phyloP scores from a whole-genome alignment of 2,888 invertebrate species.

The Ferdinandea cuprea region DNA sequence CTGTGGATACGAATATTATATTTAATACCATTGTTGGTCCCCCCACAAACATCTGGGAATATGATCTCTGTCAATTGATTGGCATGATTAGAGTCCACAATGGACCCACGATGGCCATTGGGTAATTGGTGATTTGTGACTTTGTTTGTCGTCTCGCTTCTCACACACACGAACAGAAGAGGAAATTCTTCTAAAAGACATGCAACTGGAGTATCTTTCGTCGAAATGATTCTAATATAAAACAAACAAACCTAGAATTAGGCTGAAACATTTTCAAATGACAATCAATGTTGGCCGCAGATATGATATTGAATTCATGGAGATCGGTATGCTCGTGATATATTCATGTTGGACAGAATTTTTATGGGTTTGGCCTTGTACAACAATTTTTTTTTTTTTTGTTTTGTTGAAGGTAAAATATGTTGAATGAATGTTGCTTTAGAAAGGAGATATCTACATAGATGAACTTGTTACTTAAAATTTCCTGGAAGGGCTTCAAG shows the following conservation, averaged over 20 bases:
- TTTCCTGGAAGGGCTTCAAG: constrained; percentile 1
- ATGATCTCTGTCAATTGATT: constrained; percentile 46
- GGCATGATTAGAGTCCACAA: constrained; percentile 32
- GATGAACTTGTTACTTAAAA: not conserved
- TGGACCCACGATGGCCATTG: constrained; percentile 48
- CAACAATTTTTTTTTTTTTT: too few relatives aligned
- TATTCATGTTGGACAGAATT: constrained; percentile 19
- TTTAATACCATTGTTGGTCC: constrained; percentile 1
- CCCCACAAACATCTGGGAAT: not conserved
- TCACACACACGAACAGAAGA: not conserved
- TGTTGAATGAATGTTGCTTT: constrained; percentile 25
- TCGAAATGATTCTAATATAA: constrained; percentile 38
- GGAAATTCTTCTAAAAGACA: not conserved
- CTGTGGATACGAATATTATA: constrained; percentile 18
- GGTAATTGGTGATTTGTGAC: constrained; percentile 54
- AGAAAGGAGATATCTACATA: constrained; percentile 10
- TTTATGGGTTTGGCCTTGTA: constrained; percentile 45
- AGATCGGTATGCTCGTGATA: constrained; percentile 23
- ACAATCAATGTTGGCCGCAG: constrained; percentile 23
- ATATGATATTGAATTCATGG: constrained; percentile 27
- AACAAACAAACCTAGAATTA: constrained; percentile 28
- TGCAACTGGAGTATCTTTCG: constrained; percentile 44
- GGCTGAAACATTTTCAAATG: constrained; percentile 41
- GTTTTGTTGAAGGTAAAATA: constrained; percentile 29
- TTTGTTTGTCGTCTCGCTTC: constrained; percentile 14